Evolutionary conservation across 2,113 vertebrate species (phyloP), one percentile per base, ranked within the genome.

Genomic region (Eulacestoma nigropectus): DNA sequence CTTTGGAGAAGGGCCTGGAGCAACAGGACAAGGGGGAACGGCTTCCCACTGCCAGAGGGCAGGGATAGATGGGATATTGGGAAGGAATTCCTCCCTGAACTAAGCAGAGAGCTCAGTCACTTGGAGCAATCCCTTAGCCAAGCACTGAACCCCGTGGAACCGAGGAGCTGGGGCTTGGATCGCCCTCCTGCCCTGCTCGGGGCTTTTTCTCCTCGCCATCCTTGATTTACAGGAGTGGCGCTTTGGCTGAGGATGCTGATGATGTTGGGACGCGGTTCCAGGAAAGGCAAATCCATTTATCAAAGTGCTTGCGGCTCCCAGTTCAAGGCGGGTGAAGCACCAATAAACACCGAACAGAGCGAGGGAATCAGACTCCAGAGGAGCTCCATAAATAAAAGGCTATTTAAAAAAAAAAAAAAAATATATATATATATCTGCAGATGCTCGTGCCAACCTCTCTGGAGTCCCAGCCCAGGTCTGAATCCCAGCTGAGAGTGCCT

Each of bases 241-340:
- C 65, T 76, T 57, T 69, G 94, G 92, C 75, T 15, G 35, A 44
- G 80, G 60, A 42, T 62, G n/a, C 56, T 10, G 29, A 76, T 59
- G 70, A 84, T 16, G 30, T 4, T 59, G 80, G 89, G 79, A 87
- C 23, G 17, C 3, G 0, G 7, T 89, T 87, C 81, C 92, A 93
- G 95, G 90, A 96, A 95, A 91, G 35, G 70, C 73, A 90, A 23
- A 93, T 42, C 84, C 77, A 96, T 95, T 95, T 89, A 81, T 92
- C 88, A 69, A 90, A 95, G 88, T 79, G 83, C 90, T 84, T 37
- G 27, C 16, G 14, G 84, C n/a, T 91, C 68, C 84, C 83, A 59
- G 93, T 76, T 90, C 88, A 89, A 59, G 69, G 76, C 35, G 72
- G 92, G 75, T 80, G 72, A 93, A 90, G 26, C 19, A 90, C 72